Evolutionary conservation across 2,797 vertebrate genomes (phyloP), one percentile per base, ranked within the genome.

Genomic region (Myotis vivesi): DNA sequence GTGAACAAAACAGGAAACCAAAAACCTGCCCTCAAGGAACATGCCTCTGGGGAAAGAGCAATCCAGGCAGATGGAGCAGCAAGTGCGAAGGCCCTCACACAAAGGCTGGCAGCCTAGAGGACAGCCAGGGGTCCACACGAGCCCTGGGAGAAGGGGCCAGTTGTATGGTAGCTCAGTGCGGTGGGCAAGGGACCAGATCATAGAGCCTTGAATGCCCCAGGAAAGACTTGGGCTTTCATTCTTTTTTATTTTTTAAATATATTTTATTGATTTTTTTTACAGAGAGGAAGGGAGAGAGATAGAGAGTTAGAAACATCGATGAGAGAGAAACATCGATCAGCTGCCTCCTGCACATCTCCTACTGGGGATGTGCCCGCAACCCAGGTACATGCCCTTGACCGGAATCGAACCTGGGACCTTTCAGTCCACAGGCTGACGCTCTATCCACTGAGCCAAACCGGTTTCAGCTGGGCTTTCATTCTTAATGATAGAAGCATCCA

Each of bases 131-230:
- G 57, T 2, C 68, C 25, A 16, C 25, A 16, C 5, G 4, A 8
- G n/a, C 49, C 0, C 53, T 0, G 20, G 49, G 44, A 22, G 8
- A 23, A 49, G 22, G 11, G 25, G 7, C 30, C 10, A 9, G 38
- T 5, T 15, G 19, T 2, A 0, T 0, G 4, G 3, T 8, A 41
- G 41, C 7, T 49, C 69, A 22, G 59, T 13, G 3, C 10, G 59
- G 16, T 13, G 16, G 46, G 30, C 68, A 25, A 33, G 10, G 20
- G 22, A 44, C 33, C 16, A 10, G 71, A 36, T 36, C 41, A 20
- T 0, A 11, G 62, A 36, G 53, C 23, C 53, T 55, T 2, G 5
- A 20, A 46, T 3, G 17, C 20, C 73, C 75, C 38, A 28, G 19
- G 20, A 49, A 53, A 55, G 57, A n/a, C 82, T 59, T 55, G 30